A percentile compares a stretch with the other conserved stretches of the same genome.
These are phyloP conservation scores for Parochlus steinenii DNA, from an alignment of 2,888 invertebrate species.

Conservation along the genomic window DNA sequence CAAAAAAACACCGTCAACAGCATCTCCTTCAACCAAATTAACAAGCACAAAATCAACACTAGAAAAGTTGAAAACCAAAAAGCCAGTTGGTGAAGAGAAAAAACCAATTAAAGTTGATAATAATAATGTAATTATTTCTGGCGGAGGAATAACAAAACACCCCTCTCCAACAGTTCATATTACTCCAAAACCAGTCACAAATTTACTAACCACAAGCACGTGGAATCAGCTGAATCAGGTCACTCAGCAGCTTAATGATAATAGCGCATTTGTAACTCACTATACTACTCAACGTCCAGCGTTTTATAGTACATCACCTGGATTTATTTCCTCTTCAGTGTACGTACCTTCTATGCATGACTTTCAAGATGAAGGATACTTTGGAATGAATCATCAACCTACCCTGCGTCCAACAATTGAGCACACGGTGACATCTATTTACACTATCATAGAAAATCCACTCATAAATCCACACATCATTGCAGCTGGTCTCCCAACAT, in stretches of 20 bases:
- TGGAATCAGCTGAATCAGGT: constrained; percentile 16
- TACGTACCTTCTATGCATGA: constrained; percentile 9
- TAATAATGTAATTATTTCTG: constrained; percentile 35
- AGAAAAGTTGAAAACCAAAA: constrained; percentile 7
- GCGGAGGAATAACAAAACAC: constrained; percentile 29
- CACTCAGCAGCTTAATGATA: constrained; percentile 14
- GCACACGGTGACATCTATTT: constrained; percentile 8
- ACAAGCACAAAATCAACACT: constrained; percentile 12
- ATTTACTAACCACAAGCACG: constrained; percentile 19
- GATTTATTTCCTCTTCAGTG: constrained; percentile 9
- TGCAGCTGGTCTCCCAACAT: too few relatives aligned
- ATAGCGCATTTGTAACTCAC: not conserved
- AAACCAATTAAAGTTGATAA: constrained; percentile 37
- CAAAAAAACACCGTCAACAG: constrained; percentile 2
- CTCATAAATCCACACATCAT: constrained; percentile 30
- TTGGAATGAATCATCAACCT: constrained; percentile 6
- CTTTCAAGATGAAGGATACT: constrained; percentile 12
- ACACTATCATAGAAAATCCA: constrained; percentile 16
- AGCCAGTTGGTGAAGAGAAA: constrained; percentile 28
- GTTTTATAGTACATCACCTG: constrained; percentile 4
- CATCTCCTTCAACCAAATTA: constrained; percentile 1
- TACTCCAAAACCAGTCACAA: constrained; percentile 46
- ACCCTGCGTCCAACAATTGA: constrained; percentile 7
- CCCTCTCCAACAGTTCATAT: constrained; percentile 48
- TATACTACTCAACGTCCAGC: not conserved